Evolutionary conservation across 1,140 invertebrate species (phyloP).

Genomic region (Ostrea denselamellosa): DNA sequence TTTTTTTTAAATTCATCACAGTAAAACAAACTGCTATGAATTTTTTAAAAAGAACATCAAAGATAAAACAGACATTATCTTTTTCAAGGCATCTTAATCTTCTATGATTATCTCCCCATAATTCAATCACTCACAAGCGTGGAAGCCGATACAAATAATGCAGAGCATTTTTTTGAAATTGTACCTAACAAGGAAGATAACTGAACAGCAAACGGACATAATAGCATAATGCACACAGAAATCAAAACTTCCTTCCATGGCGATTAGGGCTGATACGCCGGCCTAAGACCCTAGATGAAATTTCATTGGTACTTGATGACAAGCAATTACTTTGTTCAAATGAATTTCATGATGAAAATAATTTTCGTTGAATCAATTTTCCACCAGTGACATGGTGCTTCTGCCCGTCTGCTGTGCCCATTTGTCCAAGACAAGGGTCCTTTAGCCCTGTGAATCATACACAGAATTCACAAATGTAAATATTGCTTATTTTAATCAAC

Average conservation of each 20-base stretch:
- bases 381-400: neutral
- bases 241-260: neutral
- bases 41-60: neutral
- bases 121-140: neutral
- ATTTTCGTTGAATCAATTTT: conserved; percentile 29
- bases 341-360: conserved; percentile 35
- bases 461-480: conserved; percentile 17
- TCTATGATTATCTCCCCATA: neutral
- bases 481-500: conserved; percentile 21
- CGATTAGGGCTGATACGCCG: neutral
- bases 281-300: neutral
- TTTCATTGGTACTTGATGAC: conserved; percentile 38
- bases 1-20: neutral
- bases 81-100: neutral
- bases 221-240: neutral
- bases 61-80: neutral
- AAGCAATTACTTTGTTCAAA: conserved; percentile 34
- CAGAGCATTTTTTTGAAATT: neutral
- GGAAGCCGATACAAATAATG: neutral
- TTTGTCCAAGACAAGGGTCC: neutral
- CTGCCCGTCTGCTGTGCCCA: neutral
- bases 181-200: neutral
- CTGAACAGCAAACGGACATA: neutral
- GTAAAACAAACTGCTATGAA: neutral
- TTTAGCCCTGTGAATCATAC: conserved; percentile 14